A percentile compares a stretch with the other conserved stretches of the same genome.
Evolutionary conservation across 1,140 invertebrate genomes (phyloP).

Genomic region (Atopsyche davidsoni): DNA sequence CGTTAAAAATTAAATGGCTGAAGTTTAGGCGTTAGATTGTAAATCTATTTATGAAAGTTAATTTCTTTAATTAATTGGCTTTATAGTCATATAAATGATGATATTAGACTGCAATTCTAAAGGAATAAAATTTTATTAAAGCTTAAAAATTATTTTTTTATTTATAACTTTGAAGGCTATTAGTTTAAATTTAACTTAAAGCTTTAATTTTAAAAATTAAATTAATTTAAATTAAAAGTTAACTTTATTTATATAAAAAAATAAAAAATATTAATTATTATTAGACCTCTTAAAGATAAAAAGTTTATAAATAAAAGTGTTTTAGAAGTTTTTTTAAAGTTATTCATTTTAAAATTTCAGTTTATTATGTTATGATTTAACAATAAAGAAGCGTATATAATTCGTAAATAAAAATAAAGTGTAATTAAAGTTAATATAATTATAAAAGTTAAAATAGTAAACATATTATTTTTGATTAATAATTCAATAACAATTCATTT

Average conservation of each 20-base stretch:
- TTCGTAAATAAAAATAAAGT: constrained; percentile 44
- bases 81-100: constrained; percentile 47
- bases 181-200: constrained; percentile 54
- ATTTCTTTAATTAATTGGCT: constrained; percentile 41
- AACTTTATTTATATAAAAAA: too few relatives aligned
- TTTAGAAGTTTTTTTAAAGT: constrained; percentile 20
- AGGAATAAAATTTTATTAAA: constrained; percentile 42
- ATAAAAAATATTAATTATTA: constrained; percentile 33
- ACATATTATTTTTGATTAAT: constrained; percentile 39
- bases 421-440: constrained; percentile 45
- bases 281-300: constrained; percentile 18
- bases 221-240: too few relatives aligned
- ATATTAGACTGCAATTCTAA: constrained; percentile 53
- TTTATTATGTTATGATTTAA: constrained; percentile 40
- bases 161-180: constrained; percentile 54
- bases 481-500: constrained; percentile 49
- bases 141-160: constrained; percentile 45
- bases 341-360: constrained; percentile 29
- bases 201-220: constrained; percentile 41
- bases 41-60: constrained; percentile 50
- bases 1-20: constrained; percentile 46
- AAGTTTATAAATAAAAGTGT: constrained; percentile 37
- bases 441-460: constrained; percentile 38
- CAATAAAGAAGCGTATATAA: constrained; percentile 39
- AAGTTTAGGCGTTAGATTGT: constrained; percentile 49